Evolutionary conservation across 2,888 invertebrate species (phyloP), one percentile per base, ranked within the genome.

Genomic region (Ischnus inquisitorius): DNA sequence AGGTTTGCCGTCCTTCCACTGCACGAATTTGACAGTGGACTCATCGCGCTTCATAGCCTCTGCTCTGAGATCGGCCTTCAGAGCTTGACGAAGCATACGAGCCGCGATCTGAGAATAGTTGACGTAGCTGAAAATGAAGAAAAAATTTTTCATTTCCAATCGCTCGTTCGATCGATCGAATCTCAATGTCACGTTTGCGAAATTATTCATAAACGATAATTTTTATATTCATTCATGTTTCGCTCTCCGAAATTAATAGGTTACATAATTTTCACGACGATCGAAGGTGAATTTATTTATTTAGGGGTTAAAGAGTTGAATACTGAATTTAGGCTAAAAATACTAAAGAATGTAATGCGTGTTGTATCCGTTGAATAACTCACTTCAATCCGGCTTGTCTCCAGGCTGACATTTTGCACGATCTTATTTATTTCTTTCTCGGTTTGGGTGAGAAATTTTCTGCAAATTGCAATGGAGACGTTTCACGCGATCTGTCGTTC

Each of bases 101-200:
- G 99, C 98, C 91, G 98, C 98, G 92, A 99, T 97, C 93, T 97
- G 97, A 82, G 99, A 99, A 94, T 97, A 99, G 95, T 98, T 98
- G 94, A 99, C 97, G 95, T 99, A 99, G 95, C 98, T 99, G 93
- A 75, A 94, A 94, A 83, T 87, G 79, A 79, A 87, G 79, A 79
- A 80, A 72, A 51, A 3, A 28, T 16, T 4, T 12, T 1, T 2
- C 2, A 12, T 43, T 22, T 41, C 19, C 8, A 1, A 6, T 46
- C 12, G 41, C 1, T 14, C 28, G 2, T 51, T 14, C 0, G 48
- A 64, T 2, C 51, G 34, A 43, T 39, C 25, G 2, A 5, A 67
- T 57, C 67, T 67, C 10, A 68, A 28, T 16, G 41, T 48, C 46
- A 51, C 12, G 19, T 10, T 41, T n/a, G 28, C 62, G 1, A 22